Base-by-base conservation (phyloP, 2,113 vertebrate species). In the Mionectes macconnelli region DNA sequence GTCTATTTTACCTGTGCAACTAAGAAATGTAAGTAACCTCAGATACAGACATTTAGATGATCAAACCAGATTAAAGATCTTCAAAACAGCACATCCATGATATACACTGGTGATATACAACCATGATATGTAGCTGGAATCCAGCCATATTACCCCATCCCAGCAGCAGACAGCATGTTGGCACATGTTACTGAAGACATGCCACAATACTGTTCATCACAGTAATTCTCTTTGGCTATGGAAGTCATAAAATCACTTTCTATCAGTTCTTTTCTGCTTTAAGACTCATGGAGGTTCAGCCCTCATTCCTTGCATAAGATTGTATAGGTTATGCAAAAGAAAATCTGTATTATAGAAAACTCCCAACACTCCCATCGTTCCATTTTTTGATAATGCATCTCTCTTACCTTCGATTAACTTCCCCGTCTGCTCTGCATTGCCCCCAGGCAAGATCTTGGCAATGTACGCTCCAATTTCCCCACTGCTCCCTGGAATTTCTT, bases 401-500 rank as follows among this genome's bases (percentile, higher is more conserved):
- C 78, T 44, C 98, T 98, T 99, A 99, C 99, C 99, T 98, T 99
- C 99, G 37, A 98, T 83, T 60, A 99, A 97, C 96, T 98, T 99
- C 56, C 99, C 99, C 0, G 98, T 98, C 77, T 99, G 99, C 92
- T 99, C 99, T 39, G 99, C 99, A 39, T 96, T 98, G 89, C 99
- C 98, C 10, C 99, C 99, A 12, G 99, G 98, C 91, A 99, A 97
- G 89, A 99, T 98, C 96, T 98, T 99, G 92, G 99, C 99, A 91
- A 99, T 98, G 84, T 99, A 99, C 62, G 99, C 99, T 97, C 99
- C 99, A 80, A 98, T 99, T 97, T 99, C 99, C 91, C 99, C 98
- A 47, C 96, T 95, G 89, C 98, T 98, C 87, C 99, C 99, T 30
- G 99, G 99, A 93, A 99, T 99, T 97, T 99, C 99, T 96, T 99